phyloP scores from a whole-genome alignment of 2,113 vertebrate species.

The Petrocephalus microphthalmus region DNA sequence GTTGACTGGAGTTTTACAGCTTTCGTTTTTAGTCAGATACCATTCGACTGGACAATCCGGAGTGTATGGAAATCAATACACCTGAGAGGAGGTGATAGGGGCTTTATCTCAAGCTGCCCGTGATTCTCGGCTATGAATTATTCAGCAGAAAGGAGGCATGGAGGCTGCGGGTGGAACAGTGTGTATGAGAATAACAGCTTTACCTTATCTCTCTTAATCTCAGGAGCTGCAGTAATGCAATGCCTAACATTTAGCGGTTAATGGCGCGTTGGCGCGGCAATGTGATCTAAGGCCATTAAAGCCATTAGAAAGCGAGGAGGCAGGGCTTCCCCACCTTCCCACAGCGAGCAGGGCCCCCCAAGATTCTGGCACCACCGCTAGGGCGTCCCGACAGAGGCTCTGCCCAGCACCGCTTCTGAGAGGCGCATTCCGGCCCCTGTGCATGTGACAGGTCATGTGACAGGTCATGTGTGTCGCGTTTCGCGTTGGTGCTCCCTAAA shows the following conservation, averaged over 20 bases:
- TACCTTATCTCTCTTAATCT: constrained; percentile 80
- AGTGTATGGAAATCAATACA: constrained; percentile 72
- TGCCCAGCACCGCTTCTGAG: background rate
- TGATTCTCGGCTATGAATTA: constrained; percentile 85
- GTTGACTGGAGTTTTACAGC: constrained; percentile 40
- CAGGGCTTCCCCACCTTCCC: constrained; percentile 49
- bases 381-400: background rate
- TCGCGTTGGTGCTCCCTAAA: background rate
- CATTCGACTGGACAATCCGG: constrained; percentile 54
- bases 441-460: background rate
- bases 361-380: background rate
- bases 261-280: constrained; percentile 64
- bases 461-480: background rate
- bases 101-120: constrained; percentile 73
- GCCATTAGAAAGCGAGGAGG: constrained; percentile 66
- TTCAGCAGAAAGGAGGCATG: constrained; percentile 72
- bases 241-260: constrained; percentile 81
- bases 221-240: constrained; percentile 70
- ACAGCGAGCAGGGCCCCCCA: too few species aligned
- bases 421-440: background rate
- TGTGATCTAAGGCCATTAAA: constrained; percentile 69
- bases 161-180: constrained; percentile 64
- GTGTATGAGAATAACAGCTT: constrained; percentile 71
- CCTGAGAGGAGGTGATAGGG: constrained; percentile 72
- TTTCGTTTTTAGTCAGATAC: constrained; percentile 52